phyloP scores from a whole-genome alignment of 2,888 invertebrate genomes.

The Calliopum simillimum region DNA sequence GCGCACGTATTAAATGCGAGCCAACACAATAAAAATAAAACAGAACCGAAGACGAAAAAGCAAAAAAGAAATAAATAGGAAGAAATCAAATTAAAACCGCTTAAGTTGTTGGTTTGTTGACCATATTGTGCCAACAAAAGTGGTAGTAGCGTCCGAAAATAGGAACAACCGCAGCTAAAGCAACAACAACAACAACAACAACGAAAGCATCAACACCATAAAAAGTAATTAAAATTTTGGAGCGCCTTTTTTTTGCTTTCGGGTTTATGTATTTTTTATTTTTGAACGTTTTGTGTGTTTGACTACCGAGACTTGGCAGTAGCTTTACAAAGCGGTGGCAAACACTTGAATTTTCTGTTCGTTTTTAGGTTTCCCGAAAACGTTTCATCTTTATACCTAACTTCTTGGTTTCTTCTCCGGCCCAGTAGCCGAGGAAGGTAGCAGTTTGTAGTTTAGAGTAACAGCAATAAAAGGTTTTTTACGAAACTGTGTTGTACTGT shows the following conservation, averaged over 20 bases:
- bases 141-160: not conserved
- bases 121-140: slow-evolving; percentile 39
- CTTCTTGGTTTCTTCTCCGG: too few relatives aligned
- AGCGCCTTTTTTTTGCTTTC: not conserved
- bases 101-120: slow-evolving; percentile 37
- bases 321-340: not conserved
- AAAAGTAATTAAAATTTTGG: slow-evolving; percentile 36
- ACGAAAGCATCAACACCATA: slow-evolving; percentile 23
- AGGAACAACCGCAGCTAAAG: slow-evolving; percentile 12
- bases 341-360: too few relatives aligned
- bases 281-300: not conserved
- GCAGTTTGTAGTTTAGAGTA: too few relatives aligned
- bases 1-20: slow-evolving; percentile 22
- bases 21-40: slow-evolving; percentile 20
- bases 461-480: too few relatives aligned
- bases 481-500: too few relatives aligned
- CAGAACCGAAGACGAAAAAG: not conserved
- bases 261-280: not conserved
- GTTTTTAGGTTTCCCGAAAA: too few relatives aligned
- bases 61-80: slow-evolving; percentile 27
- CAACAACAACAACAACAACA: slow-evolving; percentile 35
- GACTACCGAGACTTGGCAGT: not conserved
- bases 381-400: too few relatives aligned
- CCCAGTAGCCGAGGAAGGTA: too few relatives aligned
- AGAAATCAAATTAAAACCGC: slow-evolving; percentile 41